Base-by-base conservation (phyloP, 2,113 vertebrate species). In the Corythornis madagascariensis region DNA sequence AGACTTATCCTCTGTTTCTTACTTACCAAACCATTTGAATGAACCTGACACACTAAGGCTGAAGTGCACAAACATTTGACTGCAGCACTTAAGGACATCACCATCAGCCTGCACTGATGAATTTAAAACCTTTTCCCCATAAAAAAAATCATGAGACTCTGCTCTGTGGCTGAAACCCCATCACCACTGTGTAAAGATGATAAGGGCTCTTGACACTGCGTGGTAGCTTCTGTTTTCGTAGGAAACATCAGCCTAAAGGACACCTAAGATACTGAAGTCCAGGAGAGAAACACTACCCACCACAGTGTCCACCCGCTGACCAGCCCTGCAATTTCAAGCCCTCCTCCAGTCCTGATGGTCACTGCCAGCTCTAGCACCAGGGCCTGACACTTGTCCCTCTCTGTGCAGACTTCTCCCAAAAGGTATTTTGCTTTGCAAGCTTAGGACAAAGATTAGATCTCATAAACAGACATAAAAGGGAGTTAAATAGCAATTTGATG, bases 151-250 rank as follows among this genome's bases (percentile, higher is more conserved):
- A 1, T 14, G 40, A 79, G 63, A 28, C 9, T 1, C 19, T 7
- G 42, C n/a, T 38, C 6, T 35, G 10, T 2, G 11, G 35, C 12
- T 50, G 65, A 61, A 69, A 52, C 61, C 59, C 33, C 50, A 16
- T 11, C 10, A 4, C 2, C 8, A 18, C 35, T 10, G 4, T 14
- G 29, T 4, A 19, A 50, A 22, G 63, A 88, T 85, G 95, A 28
- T 76, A 65, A 93, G 35, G 33, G 19, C 29, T 82, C 20, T 16
- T 12, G 4, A 57, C 91, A 93, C 76, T 71, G 55, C 93, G 69
- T 86, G 92, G 93, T 88, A 94, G 93, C 14, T 42, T 94, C 75
- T 93, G 69, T 69, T 60, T 43, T 83, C 50, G 50, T n/a, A 72
- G 61, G 43, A 76, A 70, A 20, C 24, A 7, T 3, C 1, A 2